phyloP scores from a whole-genome alignment of 2,888 invertebrate species.

The Erpobdella octoculata region DNA sequence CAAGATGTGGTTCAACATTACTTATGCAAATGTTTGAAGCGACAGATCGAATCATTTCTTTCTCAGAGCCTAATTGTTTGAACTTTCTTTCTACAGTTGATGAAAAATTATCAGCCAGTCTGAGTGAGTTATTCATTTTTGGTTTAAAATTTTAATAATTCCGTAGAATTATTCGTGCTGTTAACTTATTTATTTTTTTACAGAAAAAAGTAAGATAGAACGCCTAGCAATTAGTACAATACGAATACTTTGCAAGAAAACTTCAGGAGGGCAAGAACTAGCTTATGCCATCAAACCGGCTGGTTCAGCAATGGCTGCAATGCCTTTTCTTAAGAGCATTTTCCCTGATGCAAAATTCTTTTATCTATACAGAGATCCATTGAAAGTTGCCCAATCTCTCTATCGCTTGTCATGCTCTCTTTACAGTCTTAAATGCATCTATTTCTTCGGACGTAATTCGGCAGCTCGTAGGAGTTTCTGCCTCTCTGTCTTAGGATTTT shows the following conservation, averaged over 20 bases:
- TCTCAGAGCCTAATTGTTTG: slow-evolving; percentile 31
- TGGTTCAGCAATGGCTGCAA: slow-evolving; percentile 18
- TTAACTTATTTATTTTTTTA: no score
- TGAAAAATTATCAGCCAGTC: no score
- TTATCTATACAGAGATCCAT: slow-evolving; percentile 32
- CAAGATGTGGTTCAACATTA: slow-evolving; percentile 34
- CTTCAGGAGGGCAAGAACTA: background rate
- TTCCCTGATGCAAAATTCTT: slow-evolving; percentile 28
- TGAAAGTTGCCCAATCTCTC: slow-evolving; percentile 31
- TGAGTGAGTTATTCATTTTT: no score
- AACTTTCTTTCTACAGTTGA: slow-evolving; percentile 23
- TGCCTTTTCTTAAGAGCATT: slow-evolving; percentile 15
- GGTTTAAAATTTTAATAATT: no score
- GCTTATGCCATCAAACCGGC: slow-evolving; percentile 28
- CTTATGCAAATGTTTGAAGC: slow-evolving; percentile 33
- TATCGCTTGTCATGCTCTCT: slow-evolving; percentile 21
- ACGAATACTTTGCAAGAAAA: slow-evolving; percentile 32
- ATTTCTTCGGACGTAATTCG: slow-evolving; percentile 22
- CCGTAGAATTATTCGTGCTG: no score
- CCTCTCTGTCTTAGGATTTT: slow-evolving; percentile 13
- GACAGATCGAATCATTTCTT: slow-evolving; percentile 24
- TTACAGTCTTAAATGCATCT: slow-evolving; percentile 22
- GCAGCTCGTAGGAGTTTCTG: background rate
- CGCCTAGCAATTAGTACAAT: slow-evolving; percentile 18
- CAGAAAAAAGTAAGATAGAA: slow-evolving; percentile 6